Evolutionary conservation across 1,140 invertebrate species (phyloP).

Genomic region (Linepithema humile): DNA sequence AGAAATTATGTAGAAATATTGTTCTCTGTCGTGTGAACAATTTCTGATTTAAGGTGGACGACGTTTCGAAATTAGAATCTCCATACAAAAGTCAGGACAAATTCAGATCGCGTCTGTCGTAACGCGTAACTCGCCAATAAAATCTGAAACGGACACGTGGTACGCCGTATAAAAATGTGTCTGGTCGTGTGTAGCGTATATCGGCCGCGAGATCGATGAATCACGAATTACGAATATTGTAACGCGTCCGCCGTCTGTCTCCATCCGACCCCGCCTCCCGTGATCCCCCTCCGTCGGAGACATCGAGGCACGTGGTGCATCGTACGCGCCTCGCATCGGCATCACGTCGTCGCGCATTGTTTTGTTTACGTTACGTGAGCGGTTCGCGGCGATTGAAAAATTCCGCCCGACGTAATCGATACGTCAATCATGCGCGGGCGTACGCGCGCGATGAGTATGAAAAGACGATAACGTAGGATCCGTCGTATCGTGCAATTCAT

Average conservation of each 20-base stretch:
- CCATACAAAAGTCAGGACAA: background rate
- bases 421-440: slow-evolving; percentile 29
- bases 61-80: background rate
- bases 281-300: slow-evolving; percentile 43
- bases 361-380: slow-evolving; percentile 76
- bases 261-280: slow-evolving; percentile 23
- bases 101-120: background rate
- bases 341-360: slow-evolving; percentile 64
- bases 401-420: slow-evolving; percentile 50
- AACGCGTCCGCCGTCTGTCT: slow-evolving; percentile 58
- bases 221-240: slow-evolving; percentile 68
- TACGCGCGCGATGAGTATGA: slow-evolving; percentile 1
- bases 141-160: background rate
- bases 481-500: background rate
- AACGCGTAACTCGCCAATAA: slow-evolving; percentile 8
- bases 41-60: background rate
- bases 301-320: slow-evolving; percentile 63
- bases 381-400: slow-evolving; percentile 62
- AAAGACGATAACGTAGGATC: background rate
- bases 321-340: slow-evolving; percentile 54
- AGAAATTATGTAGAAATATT: too few relatives aligned
- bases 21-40: background rate
- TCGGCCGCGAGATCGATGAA: slow-evolving; percentile 64
- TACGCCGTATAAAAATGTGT: slow-evolving; percentile 11
- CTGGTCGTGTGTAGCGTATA: slow-evolving; percentile 28